Evolutionary conservation across 2,888 invertebrate genomes (phyloP).

Genomic region (Caenorhabditis sp.): DNA sequence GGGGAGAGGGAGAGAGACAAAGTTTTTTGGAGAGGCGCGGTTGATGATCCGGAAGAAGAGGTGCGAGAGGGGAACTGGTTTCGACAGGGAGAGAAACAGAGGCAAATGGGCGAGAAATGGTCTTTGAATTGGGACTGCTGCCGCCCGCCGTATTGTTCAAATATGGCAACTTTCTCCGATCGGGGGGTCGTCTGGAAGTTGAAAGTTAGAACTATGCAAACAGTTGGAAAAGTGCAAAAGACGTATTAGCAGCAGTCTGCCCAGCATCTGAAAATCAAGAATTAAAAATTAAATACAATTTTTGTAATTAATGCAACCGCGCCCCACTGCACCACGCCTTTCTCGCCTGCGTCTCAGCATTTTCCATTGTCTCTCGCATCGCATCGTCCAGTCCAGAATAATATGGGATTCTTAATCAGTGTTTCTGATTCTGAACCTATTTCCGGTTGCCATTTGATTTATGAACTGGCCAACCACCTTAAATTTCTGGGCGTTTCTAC

Average conservation of each 20-base stretch:
- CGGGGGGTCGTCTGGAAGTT: constrained; percentile 34
- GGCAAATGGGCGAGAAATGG: constrained; percentile 21
- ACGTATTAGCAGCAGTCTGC: background rate
- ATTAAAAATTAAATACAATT: no score
- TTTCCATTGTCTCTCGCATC: no score
- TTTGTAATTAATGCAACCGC: no score
- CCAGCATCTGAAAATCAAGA: no score
- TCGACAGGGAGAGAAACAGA: background rate
- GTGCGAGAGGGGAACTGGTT: constrained; percentile 24
- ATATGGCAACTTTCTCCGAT: constrained; percentile 31
- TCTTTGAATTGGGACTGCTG: constrained; percentile 47
- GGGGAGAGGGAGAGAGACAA: constrained; percentile 1
- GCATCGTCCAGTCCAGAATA: no score
- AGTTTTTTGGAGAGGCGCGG: constrained; percentile 24
- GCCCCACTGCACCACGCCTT: no score
- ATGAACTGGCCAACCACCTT: constrained; percentile 9
- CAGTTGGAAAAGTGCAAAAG: background rate
- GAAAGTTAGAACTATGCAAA: constrained; percentile 24
- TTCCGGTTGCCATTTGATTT: no score
- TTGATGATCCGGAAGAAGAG: constrained; percentile 49
- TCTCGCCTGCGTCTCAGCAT: no score
- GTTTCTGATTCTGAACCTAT: background rate
- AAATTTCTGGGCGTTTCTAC: constrained; percentile 11
- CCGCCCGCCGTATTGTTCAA: constrained; percentile 30
- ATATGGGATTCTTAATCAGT: no score